A percentile compares a stretch with the other conserved stretches of the same genome.
These are phyloP conservation scores for Meriones unguiculatus DNA, from an alignment of 2,113 vertebrate species.

Conservation along the genomic window DNA sequence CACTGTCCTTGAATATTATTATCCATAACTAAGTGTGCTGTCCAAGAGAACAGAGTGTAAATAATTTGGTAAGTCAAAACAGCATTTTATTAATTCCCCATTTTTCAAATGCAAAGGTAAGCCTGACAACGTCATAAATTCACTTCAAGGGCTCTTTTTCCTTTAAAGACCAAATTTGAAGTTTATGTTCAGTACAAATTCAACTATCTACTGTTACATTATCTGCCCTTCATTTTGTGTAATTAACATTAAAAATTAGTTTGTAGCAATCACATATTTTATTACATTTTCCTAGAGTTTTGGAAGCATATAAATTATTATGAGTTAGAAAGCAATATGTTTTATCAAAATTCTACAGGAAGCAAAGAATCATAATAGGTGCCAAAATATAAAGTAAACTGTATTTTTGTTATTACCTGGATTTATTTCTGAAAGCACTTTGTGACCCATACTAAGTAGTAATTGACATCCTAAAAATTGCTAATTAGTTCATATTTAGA, in stretches of 20 bases:
- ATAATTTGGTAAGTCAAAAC: conserved; percentile 33
- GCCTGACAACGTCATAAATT: not conserved
- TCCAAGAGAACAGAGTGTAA: conserved; percentile 28
- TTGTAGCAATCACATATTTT: not conserved
- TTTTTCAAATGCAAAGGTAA: conserved; percentile 55
- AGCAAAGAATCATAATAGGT: not conserved
- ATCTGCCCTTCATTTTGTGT: not conserved
- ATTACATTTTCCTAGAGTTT: not conserved
- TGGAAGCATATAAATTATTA: not conserved
- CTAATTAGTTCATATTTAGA: not conserved
- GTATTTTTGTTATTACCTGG: not conserved
- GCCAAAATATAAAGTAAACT: not conserved
- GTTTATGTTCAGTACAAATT: not conserved
- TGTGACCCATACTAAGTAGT: not conserved
- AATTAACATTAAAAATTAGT: not conserved
- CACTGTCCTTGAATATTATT: conserved; percentile 55
- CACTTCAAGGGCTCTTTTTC: not conserved
- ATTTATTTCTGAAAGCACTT: conserved; percentile 11
- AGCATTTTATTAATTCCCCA: conserved; percentile 26
- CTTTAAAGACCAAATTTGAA: not conserved
- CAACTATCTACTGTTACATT: not conserved
- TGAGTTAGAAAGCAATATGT: not conserved
- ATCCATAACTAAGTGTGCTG: conserved; percentile 11
- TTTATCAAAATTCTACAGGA: not conserved
- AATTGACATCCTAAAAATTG: not conserved